Evolutionary conservation across 2,888 invertebrate genomes (phyloP).

Genomic region (Exocentrus adspersus): DNA sequence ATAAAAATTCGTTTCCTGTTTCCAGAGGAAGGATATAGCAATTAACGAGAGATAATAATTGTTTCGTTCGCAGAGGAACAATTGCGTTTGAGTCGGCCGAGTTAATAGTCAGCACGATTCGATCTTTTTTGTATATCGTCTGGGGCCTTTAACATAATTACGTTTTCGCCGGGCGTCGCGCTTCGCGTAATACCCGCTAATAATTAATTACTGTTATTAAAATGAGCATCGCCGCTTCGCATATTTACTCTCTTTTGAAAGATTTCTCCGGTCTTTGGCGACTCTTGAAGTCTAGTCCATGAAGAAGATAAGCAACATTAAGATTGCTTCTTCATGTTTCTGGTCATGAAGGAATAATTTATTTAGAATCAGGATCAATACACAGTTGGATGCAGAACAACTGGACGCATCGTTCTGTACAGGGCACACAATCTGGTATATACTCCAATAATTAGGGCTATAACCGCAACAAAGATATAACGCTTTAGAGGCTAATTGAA

Average conservation of each 20-base stretch:
- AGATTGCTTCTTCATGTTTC: no score
- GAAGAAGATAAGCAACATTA: no score
- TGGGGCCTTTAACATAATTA: neutral
- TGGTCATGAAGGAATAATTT: no score
- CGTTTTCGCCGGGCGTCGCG: neutral
- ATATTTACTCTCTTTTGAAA: neutral
- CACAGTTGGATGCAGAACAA: no score
- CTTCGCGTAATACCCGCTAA: neutral
- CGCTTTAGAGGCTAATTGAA: no score
- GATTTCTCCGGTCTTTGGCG: no score
- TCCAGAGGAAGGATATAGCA: constrained; percentile 3
- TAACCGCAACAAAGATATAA: no score
- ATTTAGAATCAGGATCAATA: no score
- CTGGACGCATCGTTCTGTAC: no score
- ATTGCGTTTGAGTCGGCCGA: neutral
- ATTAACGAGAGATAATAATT: constrained; percentile 9
- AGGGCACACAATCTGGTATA: no score
- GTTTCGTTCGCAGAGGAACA: neutral
- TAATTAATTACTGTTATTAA: neutral
- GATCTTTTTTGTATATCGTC: constrained; percentile 3
- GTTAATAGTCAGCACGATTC: neutral
- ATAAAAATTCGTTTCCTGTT: constrained; percentile 1
- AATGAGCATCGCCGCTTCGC: neutral
- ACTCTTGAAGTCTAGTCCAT: no score
- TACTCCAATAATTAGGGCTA: no score